Base-by-base conservation (phyloP, 2,113 vertebrate genomes). In the Malurus elegans region DNA sequence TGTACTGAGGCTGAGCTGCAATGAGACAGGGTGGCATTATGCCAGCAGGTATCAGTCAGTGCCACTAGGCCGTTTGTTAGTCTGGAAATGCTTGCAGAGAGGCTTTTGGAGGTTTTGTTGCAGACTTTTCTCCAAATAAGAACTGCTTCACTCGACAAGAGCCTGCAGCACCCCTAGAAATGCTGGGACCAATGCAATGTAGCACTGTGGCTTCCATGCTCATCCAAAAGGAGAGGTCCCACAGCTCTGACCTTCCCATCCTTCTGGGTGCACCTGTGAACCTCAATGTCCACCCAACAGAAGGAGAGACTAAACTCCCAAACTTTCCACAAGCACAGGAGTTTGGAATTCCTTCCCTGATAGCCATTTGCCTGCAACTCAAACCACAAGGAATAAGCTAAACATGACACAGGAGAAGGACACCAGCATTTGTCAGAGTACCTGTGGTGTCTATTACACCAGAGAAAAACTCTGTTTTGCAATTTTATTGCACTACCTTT, bases 401-500 rank as follows among this genome's bases (percentile, higher is more conserved):
- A 66, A 73, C 42, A 69, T 62, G 76, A 75, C 54, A 50, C 18
- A 53, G 79, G 44, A 74, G 40, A 66, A 26, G 26, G 75, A 96
- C 18, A 88, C 18, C 79, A 83, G 51, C 57, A 45, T 62, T 48
- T 73, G 42, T n/a, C 67, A 83, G 71, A 67, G 47, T 4, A 79
- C 50, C 14, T 90, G 78, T 40, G 45, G 48, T 12, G 21, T 31
- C n/a, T 48, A 25, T 92, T 96, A 79, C 88, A 54, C 66, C 88
- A 96, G 31, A 64, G 88, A 92, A 92, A 93, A 89, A 51, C 48
- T 69, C 76, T 86, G 28, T 90, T 96, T 95, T 93, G 84, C 81
- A 96, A 94, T 91, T 95, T 94, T 95, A 94, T 87, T 96, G 88
- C 92, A 61, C 45, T 92, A 94, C 75, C 82, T 96, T 94, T 95